Conservation (phyloP, 1,140 invertebrate species). For the Drosophila tsacasi region DNA sequence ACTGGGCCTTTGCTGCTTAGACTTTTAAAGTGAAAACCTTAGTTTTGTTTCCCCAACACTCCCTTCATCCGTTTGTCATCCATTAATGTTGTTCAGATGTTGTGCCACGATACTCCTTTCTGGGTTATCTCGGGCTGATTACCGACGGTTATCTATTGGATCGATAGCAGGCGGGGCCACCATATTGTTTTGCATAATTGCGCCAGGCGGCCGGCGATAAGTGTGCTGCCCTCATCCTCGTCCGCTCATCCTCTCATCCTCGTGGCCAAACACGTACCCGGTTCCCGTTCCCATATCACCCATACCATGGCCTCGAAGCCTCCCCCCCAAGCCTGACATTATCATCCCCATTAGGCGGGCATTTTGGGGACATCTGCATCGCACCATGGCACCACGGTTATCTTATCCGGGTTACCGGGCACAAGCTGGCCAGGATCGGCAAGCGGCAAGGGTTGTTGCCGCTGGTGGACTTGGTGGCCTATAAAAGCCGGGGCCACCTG, state of each 20-base stretch:
- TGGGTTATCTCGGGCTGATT: constrained; percentile 20
- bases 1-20: too few relatives aligned
- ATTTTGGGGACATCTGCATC: constrained; percentile 57
- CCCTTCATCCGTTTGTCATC: not conserved
- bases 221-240: constrained; percentile 30
- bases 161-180: constrained; percentile 67
- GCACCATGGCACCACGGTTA: constrained; percentile 52
- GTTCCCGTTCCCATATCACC: not conserved
- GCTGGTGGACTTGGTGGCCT: constrained; percentile 28
- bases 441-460: constrained; percentile 42
- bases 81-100: constrained; percentile 14
- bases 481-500: constrained; percentile 72
- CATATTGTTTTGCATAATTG: constrained; percentile 81
- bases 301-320: constrained; percentile 5
- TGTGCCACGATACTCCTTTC: constrained; percentile 7
- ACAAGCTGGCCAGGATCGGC: constrained; percentile 63
- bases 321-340: constrained; percentile 20
- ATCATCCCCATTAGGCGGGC: constrained; percentile 69
- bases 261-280: too few relatives aligned
- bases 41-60: not conserved
- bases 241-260: too few relatives aligned
- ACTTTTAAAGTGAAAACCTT: not conserved
- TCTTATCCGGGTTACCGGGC: constrained; percentile 62
- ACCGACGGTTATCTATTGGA: constrained; percentile 52
- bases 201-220: constrained; percentile 53